These are phyloP conservation scores for Ornithorhynchus anatinus DNA, from an alignment of 2,113 vertebrate species.

Conservation along the genomic window DNA sequence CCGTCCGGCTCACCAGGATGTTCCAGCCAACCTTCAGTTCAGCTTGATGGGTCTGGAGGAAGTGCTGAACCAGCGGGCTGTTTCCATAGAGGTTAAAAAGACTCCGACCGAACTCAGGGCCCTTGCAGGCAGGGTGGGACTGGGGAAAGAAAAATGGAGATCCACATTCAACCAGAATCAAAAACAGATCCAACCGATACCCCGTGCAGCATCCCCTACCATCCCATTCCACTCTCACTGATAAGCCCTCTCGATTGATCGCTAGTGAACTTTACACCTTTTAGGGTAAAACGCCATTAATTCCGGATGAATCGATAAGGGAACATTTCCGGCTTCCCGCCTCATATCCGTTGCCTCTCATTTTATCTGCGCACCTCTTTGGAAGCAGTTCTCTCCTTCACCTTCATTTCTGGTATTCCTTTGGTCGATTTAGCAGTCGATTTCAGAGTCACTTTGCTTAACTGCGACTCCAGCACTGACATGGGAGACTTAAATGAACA, in stretches of 20 bases:
- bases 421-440: slow-evolving; percentile 5
- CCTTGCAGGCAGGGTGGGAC: slow-evolving; percentile 44
- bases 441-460: neutral
- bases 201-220: neutral
- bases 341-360: neutral
- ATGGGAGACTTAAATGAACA: neutral
- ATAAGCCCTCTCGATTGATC: neutral
- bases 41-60: slow-evolving; percentile 21
- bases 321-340: neutral
- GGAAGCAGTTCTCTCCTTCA: neutral
- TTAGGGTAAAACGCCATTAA: too few species aligned
- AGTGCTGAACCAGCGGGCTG: slow-evolving; percentile 51
- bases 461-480: neutral
- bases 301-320: too few species aligned
- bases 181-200: too few species aligned
- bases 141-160: neutral
- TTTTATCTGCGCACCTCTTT: slow-evolving; percentile 14
- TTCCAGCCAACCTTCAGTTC: slow-evolving; percentile 25
- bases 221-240: neutral
- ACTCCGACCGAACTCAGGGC: slow-evolving; percentile 10
- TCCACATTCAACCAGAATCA: too few species aligned
- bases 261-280: too few species aligned
- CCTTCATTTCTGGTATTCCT: slow-evolving; percentile 14
- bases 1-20: slow-evolving; percentile 31
- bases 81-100: slow-evolving; percentile 46